Evolutionary conservation across 1,140 invertebrate genomes (phyloP).

Genomic region (Drosophila triauraria): DNA sequence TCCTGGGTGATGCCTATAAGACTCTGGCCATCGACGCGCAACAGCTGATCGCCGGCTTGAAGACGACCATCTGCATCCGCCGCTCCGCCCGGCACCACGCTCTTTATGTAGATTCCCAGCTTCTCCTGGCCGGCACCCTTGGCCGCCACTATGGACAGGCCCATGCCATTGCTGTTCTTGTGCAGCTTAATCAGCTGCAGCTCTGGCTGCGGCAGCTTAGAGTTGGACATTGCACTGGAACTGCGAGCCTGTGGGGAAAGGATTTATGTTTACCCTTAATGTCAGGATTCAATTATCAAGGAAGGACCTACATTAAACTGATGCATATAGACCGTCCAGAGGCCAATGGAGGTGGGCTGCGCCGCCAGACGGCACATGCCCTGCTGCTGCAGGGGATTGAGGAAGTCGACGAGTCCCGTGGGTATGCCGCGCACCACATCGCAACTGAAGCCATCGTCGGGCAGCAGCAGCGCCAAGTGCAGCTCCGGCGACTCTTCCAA

Average conservation of each 20-base stretch:
- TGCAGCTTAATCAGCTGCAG: constrained; percentile 95
- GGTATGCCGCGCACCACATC: constrained; percentile 97
- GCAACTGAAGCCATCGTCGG: constrained; percentile 99
- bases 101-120: constrained; percentile 98
- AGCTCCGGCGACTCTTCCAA: constrained; percentile 94
- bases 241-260: constrained; percentile 86
- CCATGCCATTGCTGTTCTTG: constrained; percentile 96
- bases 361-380: constrained; percentile 95
- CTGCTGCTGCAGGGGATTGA: constrained; percentile 93
- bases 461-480: constrained; percentile 95
- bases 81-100: constrained; percentile 97
- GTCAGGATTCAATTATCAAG: too few relatives aligned
- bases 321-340: constrained; percentile 98
- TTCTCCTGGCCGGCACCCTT: constrained; percentile 91
- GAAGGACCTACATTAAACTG: constrained; percentile 86
- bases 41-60: constrained; percentile 97
- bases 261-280: background rate
- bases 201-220: constrained; percentile 86
- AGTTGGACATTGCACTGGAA: constrained; percentile 86
- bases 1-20: constrained; percentile 98
- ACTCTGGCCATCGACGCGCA: constrained; percentile 98
- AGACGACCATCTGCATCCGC: constrained; percentile 97
- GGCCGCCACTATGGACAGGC: constrained; percentile 96
- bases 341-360: constrained; percentile 95
- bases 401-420: constrained; percentile 95